phyloP scores from a whole-genome alignment of 2,888 invertebrate species.

The Apodemia zela region DNA sequence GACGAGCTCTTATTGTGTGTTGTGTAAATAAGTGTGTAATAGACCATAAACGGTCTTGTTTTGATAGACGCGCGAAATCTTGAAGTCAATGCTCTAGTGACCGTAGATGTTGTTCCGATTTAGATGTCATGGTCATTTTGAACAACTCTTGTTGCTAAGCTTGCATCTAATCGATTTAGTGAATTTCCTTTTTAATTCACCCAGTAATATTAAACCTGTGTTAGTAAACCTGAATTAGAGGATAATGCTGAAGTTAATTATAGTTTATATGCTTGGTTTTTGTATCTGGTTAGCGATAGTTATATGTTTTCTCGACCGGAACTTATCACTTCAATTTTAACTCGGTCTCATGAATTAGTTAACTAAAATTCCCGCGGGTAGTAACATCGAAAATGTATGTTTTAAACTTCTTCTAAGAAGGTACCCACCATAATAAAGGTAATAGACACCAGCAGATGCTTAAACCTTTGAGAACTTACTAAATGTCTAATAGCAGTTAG shows the following conservation, averaged over 20 bases:
- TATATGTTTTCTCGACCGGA: conserved; percentile 28
- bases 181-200: conserved; percentile 4
- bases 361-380: not conserved
- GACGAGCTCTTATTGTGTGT: conserved; percentile 21
- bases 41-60: conserved; percentile 41
- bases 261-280: not conserved
- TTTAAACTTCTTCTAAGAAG: not conserved
- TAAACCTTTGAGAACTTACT: too few species aligned
- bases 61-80: conserved; percentile 52
- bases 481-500: too few species aligned
- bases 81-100: conserved; percentile 77
- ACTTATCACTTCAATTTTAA: conserved; percentile 31
- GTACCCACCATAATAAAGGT: too few species aligned
- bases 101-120: conserved; percentile 68
- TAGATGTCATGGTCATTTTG: conserved; percentile 75
- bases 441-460: too few species aligned
- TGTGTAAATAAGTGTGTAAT: conserved; percentile 24
- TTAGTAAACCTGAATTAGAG: not conserved
- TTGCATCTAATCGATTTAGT: conserved; percentile 41
- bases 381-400: not conserved
- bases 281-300: conserved; percentile 24
- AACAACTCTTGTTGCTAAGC: conserved; percentile 53
- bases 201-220: conserved; percentile 1
- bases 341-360: conserved; percentile 24
- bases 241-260: conserved; percentile 6